These are phyloP conservation scores for Sebastes taczanowskii DNA, from an alignment of 2,797 vertebrate species.

Conservation along the genomic window DNA sequence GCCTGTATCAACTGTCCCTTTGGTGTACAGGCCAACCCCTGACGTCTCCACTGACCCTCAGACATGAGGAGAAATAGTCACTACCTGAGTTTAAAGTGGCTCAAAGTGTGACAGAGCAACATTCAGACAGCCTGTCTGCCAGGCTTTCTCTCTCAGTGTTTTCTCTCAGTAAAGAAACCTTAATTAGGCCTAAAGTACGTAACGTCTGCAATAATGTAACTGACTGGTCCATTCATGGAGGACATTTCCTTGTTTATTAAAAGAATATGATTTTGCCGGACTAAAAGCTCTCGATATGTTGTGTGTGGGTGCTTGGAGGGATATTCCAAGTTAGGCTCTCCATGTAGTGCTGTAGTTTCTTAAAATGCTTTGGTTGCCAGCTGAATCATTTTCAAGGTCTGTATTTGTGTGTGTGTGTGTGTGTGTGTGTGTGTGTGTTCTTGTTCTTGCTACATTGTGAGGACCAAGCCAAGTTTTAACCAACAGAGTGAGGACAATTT, in stretches of 20 bases:
- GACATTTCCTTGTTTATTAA: constrained; percentile 9
- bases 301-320: neutral
- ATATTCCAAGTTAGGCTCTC: neutral
- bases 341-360: neutral
- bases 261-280: neutral
- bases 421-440: neutral
- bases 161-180: neutral
- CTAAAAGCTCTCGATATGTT: constrained; percentile 21
- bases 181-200: neutral
- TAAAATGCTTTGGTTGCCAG: constrained; percentile 15
- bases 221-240: neutral
- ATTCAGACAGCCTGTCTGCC: neutral
- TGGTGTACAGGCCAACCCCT: neutral
- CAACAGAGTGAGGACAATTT: neutral
- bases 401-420: neutral
- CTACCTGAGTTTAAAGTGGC: neutral
- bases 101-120: neutral
- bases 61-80: neutral
- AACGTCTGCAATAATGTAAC: neutral
- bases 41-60: neutral
- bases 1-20: neutral
- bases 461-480: neutral
- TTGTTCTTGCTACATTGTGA: neutral
- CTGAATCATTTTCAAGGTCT: neutral
- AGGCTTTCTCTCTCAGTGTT: too few relatives aligned